Percentiles rank a stretch among this genome's conserved stretches.
Evolutionary conservation across 2,113 vertebrate species (phyloP).

Genomic region (pig (Sus scrofa)): DNA sequence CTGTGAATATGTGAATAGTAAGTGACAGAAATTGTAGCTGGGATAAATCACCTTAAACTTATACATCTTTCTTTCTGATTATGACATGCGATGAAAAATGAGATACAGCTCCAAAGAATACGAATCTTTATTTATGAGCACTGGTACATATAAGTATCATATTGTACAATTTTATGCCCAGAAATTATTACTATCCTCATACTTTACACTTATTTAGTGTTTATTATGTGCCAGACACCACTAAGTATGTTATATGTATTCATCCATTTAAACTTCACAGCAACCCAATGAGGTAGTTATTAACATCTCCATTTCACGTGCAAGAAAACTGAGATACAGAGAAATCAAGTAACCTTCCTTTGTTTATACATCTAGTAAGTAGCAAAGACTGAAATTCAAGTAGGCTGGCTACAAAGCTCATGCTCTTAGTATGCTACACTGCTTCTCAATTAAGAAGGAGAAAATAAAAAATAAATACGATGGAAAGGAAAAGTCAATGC

Average conservation of each 20-base stretch:
- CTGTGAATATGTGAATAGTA: constrained; percentile 20
- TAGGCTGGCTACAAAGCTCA: neutral
- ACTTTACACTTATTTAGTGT: neutral
- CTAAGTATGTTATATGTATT: neutral
- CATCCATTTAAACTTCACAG: constrained; percentile 37
- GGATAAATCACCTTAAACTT: constrained; percentile 39
- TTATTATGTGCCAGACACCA: neutral
- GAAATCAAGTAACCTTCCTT: neutral
- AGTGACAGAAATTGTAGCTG: constrained; percentile 53
- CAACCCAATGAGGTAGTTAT: neutral
- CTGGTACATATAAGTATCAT: neutral
- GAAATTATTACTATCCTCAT: constrained; percentile 21
- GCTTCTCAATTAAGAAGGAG: neutral
- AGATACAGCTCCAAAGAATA: constrained; percentile 16
- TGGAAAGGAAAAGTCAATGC: neutral
- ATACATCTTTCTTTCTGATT: constrained; percentile 52
- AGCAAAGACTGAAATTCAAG: neutral
- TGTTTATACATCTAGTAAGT: neutral
- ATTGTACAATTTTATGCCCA: constrained; percentile 21
- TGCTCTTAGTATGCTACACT: neutral
- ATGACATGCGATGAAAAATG: constrained; percentile 61
- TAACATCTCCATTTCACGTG: neutral
- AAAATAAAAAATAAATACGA: neutral
- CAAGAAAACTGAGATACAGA: neutral
- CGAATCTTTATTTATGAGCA: constrained; percentile 61